Evolutionary conservation across 1,140 invertebrate genomes (phyloP).

Genomic region (Drosophila pectinifera): DNA sequence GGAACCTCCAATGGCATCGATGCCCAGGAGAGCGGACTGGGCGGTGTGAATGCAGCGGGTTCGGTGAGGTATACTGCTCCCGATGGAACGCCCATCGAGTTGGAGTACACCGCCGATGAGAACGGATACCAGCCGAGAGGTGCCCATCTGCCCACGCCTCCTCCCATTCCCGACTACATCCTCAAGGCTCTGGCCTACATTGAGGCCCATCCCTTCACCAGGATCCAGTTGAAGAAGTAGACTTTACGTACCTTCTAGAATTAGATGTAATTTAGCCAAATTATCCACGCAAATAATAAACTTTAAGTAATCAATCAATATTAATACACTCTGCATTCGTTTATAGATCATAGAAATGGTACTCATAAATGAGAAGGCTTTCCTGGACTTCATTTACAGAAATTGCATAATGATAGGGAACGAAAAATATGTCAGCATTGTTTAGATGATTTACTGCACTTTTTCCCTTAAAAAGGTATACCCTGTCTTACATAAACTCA

Average conservation of each 20-base stretch:
- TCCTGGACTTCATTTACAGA: neutral
- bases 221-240: constrained; percentile 66
- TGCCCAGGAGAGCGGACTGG: constrained; percentile 86
- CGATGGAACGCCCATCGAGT: constrained; percentile 85
- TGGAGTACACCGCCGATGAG: constrained; percentile 91
- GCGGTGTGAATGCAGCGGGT: constrained; percentile 61
- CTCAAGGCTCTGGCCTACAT: constrained; percentile 87
- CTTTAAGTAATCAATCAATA: constrained; percentile 16
- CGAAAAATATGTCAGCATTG: no score
- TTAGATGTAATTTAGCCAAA: constrained; percentile 43
- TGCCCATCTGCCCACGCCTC: constrained; percentile 91
- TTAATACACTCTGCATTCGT: no score
- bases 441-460: no score
- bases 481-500: neutral
- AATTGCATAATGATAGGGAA: neutral
- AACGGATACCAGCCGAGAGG: constrained; percentile 91
- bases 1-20: constrained; percentile 87
- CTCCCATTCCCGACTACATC: constrained; percentile 91
- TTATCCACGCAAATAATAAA: constrained; percentile 21
- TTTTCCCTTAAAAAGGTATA: no score
- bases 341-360: neutral
- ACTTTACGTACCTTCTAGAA: neutral
- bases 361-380: no score
- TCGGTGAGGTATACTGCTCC: constrained; percentile 69
- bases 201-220: constrained; percentile 85